Evolutionary conservation across 2,113 vertebrate species (phyloP).

Genomic region (Sylvia atricapilla): DNA sequence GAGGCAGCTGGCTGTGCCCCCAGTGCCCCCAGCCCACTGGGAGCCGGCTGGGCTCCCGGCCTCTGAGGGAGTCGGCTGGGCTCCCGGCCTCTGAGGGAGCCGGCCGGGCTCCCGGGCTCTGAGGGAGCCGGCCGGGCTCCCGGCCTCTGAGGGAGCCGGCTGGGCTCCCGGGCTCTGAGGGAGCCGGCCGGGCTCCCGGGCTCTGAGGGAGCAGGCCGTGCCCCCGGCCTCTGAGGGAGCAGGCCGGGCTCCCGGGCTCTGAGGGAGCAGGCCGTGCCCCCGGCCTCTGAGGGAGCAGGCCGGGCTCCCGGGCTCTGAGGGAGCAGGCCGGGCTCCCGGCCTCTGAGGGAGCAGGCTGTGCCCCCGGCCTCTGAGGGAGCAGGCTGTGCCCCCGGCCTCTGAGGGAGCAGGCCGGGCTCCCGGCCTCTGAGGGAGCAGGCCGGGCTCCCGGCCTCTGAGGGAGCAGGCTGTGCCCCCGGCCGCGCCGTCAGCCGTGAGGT

Average conservation of each 20-base stretch:
- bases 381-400: background rate
- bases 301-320: background rate
- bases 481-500: background rate
- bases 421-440: background rate
- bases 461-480: background rate
- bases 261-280: background rate
- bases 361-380: background rate
- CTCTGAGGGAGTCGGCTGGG: background rate
- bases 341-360: background rate
- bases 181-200: too few relatives aligned
- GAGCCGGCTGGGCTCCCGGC: background rate
- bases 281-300: background rate
- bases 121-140: too few relatives aligned
- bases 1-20: background rate
- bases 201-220: background rate
- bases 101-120: background rate
- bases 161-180: background rate
- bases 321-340: too few relatives aligned
- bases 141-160: too few relatives aligned
- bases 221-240: background rate
- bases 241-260: background rate
- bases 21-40: background rate
- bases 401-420: too few relatives aligned
- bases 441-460: background rate
- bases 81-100: background rate